Conservation (phyloP, 2,888 invertebrate genomes). For the Agonopterix subpropinquella region DNA sequence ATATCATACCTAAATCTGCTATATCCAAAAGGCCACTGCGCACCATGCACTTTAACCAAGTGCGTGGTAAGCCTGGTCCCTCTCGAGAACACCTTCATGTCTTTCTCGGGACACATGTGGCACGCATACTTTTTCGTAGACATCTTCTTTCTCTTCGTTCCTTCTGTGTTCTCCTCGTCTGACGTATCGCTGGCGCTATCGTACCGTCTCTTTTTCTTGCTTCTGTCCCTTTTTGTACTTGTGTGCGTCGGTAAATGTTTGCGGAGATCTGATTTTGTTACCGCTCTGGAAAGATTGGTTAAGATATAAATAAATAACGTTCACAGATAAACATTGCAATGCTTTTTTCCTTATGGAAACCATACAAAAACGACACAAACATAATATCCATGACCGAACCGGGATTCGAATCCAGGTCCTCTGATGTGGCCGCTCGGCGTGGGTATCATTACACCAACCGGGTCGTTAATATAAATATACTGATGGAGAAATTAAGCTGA, state of each 20-base stretch:
- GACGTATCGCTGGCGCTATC: constrained; percentile 22
- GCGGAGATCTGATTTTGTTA: constrained; percentile 75
- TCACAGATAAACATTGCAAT: too few species aligned
- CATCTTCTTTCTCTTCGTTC: constrained; percentile 33
- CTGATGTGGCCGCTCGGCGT: too few species aligned
- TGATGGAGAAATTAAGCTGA: too few species aligned
- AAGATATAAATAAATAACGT: too few species aligned
- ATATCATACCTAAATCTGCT: constrained; percentile 79
- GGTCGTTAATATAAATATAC: too few species aligned
- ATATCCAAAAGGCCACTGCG: constrained; percentile 85
- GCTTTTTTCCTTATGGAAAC: too few species aligned
- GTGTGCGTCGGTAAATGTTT: constrained; percentile 72
- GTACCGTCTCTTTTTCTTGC: constrained; percentile 6
- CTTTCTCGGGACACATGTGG: constrained; percentile 81
- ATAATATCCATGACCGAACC: too few species aligned
- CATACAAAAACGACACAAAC: too few species aligned
- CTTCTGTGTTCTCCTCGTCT: constrained; percentile 33
- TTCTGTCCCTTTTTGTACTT: constrained; percentile 26
- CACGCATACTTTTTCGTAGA: constrained; percentile 71
- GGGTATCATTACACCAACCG: too few species aligned
- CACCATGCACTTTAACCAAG: constrained; percentile 81
- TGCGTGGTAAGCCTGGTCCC: constrained; percentile 83
- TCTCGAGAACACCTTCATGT: constrained; percentile 72
- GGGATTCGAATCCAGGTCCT: too few species aligned
- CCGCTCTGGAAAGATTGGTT: constrained; percentile 53